These are phyloP conservation scores for Cyanoramphus novaezelandiae DNA, from an alignment of 2,113 vertebrate species.

Conservation along the genomic window DNA sequence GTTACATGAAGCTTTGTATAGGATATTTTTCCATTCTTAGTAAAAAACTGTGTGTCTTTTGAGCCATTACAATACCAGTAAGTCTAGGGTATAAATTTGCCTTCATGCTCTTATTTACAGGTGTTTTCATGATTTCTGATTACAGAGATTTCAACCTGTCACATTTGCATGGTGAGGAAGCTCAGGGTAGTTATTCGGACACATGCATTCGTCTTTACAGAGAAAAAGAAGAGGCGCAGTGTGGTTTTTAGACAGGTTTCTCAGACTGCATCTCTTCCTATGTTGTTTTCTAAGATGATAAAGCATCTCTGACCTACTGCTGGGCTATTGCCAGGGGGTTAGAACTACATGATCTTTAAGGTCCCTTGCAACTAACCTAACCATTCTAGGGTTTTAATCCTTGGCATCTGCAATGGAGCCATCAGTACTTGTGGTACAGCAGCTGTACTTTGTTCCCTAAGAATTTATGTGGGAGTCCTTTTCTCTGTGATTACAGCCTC, in stretches of 20 bases:
- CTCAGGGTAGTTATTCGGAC: background rate
- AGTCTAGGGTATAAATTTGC: background rate
- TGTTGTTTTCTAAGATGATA: background rate
- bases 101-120: background rate
- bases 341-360: background rate
- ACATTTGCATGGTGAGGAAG: background rate
- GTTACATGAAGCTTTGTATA: background rate
- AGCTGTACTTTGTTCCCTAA: background rate
- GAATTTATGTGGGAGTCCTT: background rate
- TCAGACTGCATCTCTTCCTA: background rate
- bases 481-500: background rate
- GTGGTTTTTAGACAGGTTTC: background rate
- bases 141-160: background rate
- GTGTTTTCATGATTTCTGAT: slow-evolving; percentile 16
- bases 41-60: background rate
- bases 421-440: background rate
- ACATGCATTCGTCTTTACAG: background rate
- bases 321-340: background rate
- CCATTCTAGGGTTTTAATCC: background rate
- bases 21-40: background rate
- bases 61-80: background rate
- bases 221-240: background rate
- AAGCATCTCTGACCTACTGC: background rate
- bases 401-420: background rate
- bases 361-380: background rate